phyloP scores from a whole-genome alignment of 1,140 invertebrate species.

The Dendroctonus valens region DNA sequence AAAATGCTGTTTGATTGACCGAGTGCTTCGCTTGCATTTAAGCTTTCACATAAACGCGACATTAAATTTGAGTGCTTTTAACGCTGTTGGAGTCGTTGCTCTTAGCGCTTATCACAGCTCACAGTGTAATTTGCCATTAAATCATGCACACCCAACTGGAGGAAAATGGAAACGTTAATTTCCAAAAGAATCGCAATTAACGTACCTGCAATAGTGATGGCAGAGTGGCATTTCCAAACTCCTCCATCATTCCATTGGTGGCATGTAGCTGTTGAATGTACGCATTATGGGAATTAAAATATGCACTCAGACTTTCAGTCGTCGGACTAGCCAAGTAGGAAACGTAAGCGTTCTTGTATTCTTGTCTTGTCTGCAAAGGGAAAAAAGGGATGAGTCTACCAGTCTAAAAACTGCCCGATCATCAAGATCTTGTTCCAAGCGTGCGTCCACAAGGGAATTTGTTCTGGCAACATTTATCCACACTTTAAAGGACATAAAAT shows the following conservation, averaged over 20 bases:
- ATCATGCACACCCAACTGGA: too few relatives aligned
- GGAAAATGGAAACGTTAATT: too few relatives aligned
- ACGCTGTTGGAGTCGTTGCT: too few relatives aligned
- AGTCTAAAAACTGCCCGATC: not conserved
- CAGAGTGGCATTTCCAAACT: constrained; percentile 69
- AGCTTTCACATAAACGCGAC: too few relatives aligned
- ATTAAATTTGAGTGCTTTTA: too few relatives aligned
- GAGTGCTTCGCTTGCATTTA: too few relatives aligned
- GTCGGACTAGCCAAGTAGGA: constrained; percentile 66
- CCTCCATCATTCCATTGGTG: constrained; percentile 83
- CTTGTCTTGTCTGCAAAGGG: constrained; percentile 69
- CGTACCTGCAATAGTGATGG: constrained; percentile 75
- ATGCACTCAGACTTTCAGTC: constrained; percentile 69
- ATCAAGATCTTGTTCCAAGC: not conserved
- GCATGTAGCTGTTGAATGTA: constrained; percentile 91
- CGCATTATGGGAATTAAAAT: constrained; percentile 89
- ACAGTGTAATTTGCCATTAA: too few relatives aligned
- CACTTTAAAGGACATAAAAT: too few relatives aligned
- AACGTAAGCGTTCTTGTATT: constrained; percentile 82
- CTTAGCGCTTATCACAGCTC: too few relatives aligned
- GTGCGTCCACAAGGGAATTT: too few relatives aligned
- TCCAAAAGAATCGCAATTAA: not conserved
- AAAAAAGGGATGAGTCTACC: not conserved
- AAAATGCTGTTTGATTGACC: too few relatives aligned
- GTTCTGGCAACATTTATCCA: too few relatives aligned